Conservation (phyloP, 1,140 invertebrate genomes). For the Drosophila pruinosa region DNA sequence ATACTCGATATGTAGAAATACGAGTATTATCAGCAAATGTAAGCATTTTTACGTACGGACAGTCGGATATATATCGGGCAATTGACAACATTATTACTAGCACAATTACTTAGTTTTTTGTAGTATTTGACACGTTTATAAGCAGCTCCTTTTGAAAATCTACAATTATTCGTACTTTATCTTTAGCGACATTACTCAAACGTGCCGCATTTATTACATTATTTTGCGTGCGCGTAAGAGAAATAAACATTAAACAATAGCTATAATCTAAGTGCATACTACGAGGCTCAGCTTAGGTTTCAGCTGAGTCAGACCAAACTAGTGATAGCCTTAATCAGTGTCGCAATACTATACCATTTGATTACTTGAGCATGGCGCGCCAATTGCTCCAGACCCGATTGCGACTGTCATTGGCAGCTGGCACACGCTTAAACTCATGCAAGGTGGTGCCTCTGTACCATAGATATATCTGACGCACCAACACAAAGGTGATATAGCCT, state of each 20-base stretch:
- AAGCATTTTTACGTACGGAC: too few species aligned
- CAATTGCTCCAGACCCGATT: conserved; percentile 69
- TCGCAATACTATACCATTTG: conserved; percentile 33
- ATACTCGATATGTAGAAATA: too few species aligned
- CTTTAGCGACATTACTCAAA: neutral
- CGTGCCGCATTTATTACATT: neutral
- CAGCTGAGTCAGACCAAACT: neutral
- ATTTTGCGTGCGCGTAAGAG: neutral
- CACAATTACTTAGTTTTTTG: neutral
- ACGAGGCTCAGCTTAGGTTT: neutral
- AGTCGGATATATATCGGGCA: too few species aligned
- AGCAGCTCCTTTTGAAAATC: neutral
- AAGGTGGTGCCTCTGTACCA: conserved; percentile 61
- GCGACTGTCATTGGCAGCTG: conserved; percentile 38
- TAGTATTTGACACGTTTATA: neutral
- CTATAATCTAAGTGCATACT: conserved; percentile 13
- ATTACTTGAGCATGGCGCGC: conserved; percentile 63
- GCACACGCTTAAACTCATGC: conserved; percentile 74
- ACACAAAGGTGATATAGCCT: conserved; percentile 41
- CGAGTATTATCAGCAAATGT: too few species aligned
- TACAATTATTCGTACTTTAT: neutral
- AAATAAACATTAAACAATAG: neutral
- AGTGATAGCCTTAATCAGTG: conserved; percentile 2
- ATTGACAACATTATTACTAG: neutral
- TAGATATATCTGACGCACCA: conserved; percentile 62